A percentile compares a stretch with the other conserved stretches of the same genome.
Conservation (phyloP, 2,888 invertebrate species). For the Pyralis farinalis region DNA sequence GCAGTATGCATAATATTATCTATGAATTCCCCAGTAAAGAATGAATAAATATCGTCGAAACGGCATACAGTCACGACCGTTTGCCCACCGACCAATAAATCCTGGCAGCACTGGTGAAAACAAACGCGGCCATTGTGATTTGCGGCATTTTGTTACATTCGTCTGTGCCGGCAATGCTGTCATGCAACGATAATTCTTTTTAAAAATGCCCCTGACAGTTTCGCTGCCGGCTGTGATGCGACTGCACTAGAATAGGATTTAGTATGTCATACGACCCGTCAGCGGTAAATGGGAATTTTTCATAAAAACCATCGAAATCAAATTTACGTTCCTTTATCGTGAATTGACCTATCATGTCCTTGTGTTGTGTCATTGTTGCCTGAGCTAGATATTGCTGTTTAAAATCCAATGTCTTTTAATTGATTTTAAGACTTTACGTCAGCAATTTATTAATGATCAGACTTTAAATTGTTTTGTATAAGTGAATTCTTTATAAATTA, state of each 20-base stretch:
- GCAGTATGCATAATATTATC: slow-evolving; percentile 13
- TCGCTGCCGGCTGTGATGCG: slow-evolving; percentile 35
- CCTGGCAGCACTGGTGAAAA: slow-evolving; percentile 31
- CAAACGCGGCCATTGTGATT: slow-evolving; percentile 43
- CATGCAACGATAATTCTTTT: slow-evolving; percentile 64
- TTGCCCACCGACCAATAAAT: slow-evolving; percentile 33
- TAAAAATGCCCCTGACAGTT: slow-evolving; percentile 59
- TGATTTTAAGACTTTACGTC: no score
- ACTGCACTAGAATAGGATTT: slow-evolving; percentile 51
- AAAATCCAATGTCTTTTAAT: no score
- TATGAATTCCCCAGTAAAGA: slow-evolving; percentile 20
- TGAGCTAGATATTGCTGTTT: no score
- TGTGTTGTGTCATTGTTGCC: no score
- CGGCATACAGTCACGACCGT: slow-evolving; percentile 32
- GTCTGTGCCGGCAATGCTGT: slow-evolving; percentile 38
- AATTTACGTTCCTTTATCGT: slow-evolving; percentile 14
- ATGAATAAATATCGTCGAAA: slow-evolving; percentile 33
- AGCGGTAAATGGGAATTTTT: slow-evolving; percentile 31
- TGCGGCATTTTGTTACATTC: slow-evolving; percentile 46
- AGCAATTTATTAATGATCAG: no score
- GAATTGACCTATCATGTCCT: background rate
- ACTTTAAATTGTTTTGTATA: no score
- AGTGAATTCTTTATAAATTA: no score
- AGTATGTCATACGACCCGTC: slow-evolving; percentile 51
- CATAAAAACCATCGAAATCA: slow-evolving; percentile 16